phyloP scores from a whole-genome alignment of 2,888 invertebrate genomes.

The Heteromurus nitidus region DNA sequence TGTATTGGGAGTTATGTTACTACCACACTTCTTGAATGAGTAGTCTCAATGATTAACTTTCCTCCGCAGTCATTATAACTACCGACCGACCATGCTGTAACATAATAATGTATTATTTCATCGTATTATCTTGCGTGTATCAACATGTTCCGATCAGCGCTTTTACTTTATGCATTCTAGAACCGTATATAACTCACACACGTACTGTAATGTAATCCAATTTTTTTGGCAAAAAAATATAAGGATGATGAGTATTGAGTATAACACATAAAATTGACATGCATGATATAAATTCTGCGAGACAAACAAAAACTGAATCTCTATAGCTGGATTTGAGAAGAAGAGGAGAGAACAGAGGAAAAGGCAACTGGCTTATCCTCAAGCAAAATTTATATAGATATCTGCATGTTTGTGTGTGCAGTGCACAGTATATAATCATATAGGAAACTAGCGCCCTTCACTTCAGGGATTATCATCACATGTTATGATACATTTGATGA shows the following conservation, averaged over 20 bases:
- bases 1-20: too few relatives aligned
- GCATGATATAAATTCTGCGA: constrained; percentile 29
- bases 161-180: too few relatives aligned
- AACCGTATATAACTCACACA: neutral
- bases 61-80: constrained; percentile 3
- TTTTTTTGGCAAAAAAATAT: too few relatives aligned
- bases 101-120: constrained; percentile 16
- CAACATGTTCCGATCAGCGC: too few relatives aligned
- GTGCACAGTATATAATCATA: neutral
- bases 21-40: too few relatives aligned
- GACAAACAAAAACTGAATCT: neutral
- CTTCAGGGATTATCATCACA: constrained; percentile 14
- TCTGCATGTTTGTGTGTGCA: neutral
- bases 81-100: constrained; percentile 11
- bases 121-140: constrained; percentile 5
- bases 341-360: neutral
- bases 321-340: too few relatives aligned
- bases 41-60: neutral
- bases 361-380: constrained; percentile 54
- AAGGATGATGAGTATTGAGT: constrained; percentile 17
- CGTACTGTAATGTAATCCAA: too few relatives aligned
- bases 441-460: neutral
- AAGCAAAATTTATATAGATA: constrained; percentile 25
- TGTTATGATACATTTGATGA: constrained; percentile 13
- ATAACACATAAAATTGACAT: too few relatives aligned